Percentiles rank a stretch among this genome's conserved stretches.
Conservation (phyloP, 2,113 vertebrate species). For the Bambusicola thoracicus region DNA sequence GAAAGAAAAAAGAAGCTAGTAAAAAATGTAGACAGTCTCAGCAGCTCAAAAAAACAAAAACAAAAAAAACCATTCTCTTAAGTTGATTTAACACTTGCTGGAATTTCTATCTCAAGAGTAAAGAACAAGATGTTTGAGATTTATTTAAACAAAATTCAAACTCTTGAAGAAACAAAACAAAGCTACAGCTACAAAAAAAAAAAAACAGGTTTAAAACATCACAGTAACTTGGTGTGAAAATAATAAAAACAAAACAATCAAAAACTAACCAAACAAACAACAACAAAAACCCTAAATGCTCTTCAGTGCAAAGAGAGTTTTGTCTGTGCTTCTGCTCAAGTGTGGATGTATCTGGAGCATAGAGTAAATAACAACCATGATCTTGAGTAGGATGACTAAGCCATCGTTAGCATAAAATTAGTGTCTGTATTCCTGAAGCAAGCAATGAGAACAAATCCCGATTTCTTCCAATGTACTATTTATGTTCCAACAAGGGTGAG, state of each 20-base stretch:
- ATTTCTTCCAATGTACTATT: not conserved
- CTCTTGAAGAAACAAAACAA: not conserved
- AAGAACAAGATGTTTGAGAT: slow-evolving; percentile 23
- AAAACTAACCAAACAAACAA: not conserved
- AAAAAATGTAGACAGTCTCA: not conserved
- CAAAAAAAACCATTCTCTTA: not conserved
- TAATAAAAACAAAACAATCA: not conserved
- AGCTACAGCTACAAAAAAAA: not conserved
- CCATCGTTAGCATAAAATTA: not conserved
- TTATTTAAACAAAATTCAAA: slow-evolving; percentile 11
- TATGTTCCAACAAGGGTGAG: not conserved
- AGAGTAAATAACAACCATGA: not conserved
- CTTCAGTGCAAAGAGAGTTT: not conserved
- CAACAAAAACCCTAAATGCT: not conserved
- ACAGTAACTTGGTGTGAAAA: not conserved
- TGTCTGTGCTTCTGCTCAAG: not conserved
- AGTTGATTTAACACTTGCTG: not conserved
- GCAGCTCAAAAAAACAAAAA: not conserved
- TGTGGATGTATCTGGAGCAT: not conserved
- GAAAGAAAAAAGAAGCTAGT: not conserved
- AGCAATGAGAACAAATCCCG: not conserved
- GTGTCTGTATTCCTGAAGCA: not conserved
- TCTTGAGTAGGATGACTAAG: not conserved
- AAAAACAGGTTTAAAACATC: not conserved
- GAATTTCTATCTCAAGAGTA: not conserved